Base-by-base conservation (phyloP, 2,113 vertebrate species). In the Archilochus colubris region DNA sequence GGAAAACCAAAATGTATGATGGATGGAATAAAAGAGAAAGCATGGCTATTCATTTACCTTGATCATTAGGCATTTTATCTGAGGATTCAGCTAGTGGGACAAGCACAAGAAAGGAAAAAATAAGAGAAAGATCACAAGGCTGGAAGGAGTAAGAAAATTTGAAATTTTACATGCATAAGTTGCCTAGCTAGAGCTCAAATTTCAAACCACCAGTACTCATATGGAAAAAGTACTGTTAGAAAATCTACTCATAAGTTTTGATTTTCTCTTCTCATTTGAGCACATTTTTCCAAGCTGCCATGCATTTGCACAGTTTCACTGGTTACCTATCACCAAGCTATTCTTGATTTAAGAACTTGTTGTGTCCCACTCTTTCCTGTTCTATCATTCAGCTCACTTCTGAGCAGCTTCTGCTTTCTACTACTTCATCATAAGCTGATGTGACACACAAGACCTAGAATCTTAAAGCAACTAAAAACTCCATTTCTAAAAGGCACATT, bases 41-140 rank as follows among this genome's bases (percentile, higher is more conserved):
- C 92, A 87, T 88, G 95, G 98, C 96, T 97, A 88, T 96, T 97
- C 94, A 97, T 98, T 99, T 99, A 99, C 99, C 99, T 99, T 99
- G 99, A 95, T 99, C 99, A 98, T 99, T 99, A 98, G 99, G 98
- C 99, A 99, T 99, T 99, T 99, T 99, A 98, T 99, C 99, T 98
- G 99, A 98, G 98, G 99, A 99, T 97, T 99, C 99, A 98, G 99
- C 99, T 99, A 99, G 98, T 95, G 97, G 98, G 98, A 96, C 97
- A 98, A 98, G 98, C 97, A 97, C 94, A 97, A 86, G 97, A 97
- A 97, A 98, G 96, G 96, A 98, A 98, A 98, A 97, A 97, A 99
- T 97, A 98, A 98, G 97, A 99, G 97, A 98, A 96, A 98, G 97
- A 88, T 98, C 98, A 98, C 95, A 97, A 98, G 96, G 97, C 97